Evolutionary conservation across 23 tunicate genomes (phyloP), one percentile per base, ranked within the genome.

Genomic region (Styela clava): DNA sequence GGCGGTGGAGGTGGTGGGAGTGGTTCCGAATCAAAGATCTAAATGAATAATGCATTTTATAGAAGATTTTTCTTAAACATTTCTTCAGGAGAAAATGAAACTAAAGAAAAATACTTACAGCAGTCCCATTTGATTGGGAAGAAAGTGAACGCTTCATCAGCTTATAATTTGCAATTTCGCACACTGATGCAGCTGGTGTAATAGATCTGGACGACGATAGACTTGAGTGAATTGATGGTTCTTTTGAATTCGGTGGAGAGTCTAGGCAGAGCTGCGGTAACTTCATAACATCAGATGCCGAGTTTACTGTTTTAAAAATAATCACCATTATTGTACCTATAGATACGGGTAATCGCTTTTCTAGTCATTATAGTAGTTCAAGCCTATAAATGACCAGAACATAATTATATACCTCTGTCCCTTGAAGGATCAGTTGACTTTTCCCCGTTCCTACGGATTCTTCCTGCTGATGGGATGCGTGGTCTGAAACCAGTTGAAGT

Each of bases 231-330:
- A 71, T 71, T 24, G 81, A 44, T 0, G 63, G 63, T 44, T 71
- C 77, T 7, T 79, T 80, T 16, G 90, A 82, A 65, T 85, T 88
- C 63, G 30, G 74, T 9, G 95, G 88, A 20, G 97, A 91, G 32
- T 91, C 91, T 3, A 83, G 68, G 51, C 86, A 91, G 3, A 91
- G 83, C 64, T 91, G 97, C 0, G 97, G 97, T 12, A 91, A 79
- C 51, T 83, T 91, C 74, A 69, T 84, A 31, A 89, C 88, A 25
- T 76, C 81, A 44, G 65, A 76, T 21, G 64, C 56, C 12, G 56
- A 44, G 56, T 44, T n/a, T n/a, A n/a, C n/a, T n/a, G n/a, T n/a
- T n/a, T n/a, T n/a, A n/a, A n/a, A n/a, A 24, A 64, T 2, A 5
- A 28, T 2, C 2, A 24, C 29, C 27, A 64, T 5, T 28, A 30